phyloP scores from a whole-genome alignment of 2,113 vertebrate species.

The Brienomyrus longianalis region DNA sequence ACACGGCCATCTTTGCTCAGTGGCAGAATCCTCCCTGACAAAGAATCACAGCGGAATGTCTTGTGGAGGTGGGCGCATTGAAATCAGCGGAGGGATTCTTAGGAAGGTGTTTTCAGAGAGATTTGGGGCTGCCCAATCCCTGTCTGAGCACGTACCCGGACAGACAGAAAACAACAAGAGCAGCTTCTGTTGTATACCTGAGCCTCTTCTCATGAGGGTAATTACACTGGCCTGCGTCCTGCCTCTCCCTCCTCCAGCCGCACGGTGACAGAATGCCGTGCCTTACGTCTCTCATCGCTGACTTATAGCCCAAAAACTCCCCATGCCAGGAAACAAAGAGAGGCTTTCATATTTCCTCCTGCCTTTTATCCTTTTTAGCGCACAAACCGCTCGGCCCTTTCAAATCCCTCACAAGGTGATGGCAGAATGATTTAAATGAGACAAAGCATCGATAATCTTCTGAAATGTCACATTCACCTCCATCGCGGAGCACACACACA shows the following conservation, averaged over 20 bases:
- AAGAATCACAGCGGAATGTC: neutral
- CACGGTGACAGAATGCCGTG: neutral
- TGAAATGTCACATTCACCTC: slow-evolving; percentile 15
- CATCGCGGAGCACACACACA: neutral
- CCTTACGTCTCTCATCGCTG: neutral
- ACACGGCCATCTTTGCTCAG: neutral
- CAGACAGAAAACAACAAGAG: neutral
- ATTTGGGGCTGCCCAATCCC: neutral
- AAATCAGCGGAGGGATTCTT: neutral
- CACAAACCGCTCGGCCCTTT: neutral
- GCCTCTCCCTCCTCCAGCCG: neutral
- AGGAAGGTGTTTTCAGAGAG: neutral
- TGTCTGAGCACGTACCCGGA: neutral
- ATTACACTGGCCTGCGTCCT: neutral
- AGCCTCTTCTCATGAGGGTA: neutral
- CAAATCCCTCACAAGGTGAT: neutral
- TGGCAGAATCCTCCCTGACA: neutral
- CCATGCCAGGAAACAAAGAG: neutral
- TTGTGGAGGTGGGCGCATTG: neutral
- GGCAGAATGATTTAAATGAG: neutral
- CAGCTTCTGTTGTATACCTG: neutral
- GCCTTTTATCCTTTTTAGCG: neutral
- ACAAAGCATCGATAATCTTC: slow-evolving; percentile 11
- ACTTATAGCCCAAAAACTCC: neutral
- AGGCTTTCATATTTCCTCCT: neutral